Percentiles rank a stretch among this genome's conserved stretches.
phyloP scores from a whole-genome alignment of 1,140 invertebrate species.

The Pogonognathellus flavescens region DNA sequence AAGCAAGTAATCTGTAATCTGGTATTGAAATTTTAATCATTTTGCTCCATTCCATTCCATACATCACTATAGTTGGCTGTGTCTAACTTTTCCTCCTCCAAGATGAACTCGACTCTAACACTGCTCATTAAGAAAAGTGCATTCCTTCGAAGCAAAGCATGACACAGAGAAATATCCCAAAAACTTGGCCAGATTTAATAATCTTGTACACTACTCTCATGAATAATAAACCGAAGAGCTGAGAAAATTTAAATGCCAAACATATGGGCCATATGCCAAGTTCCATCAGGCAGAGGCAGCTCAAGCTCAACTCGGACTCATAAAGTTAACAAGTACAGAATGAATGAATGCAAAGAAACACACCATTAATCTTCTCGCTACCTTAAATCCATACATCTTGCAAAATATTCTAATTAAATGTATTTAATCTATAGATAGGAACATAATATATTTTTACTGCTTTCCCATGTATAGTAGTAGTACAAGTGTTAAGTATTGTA shows the following conservation, averaged over 20 bases:
- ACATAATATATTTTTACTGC: neutral
- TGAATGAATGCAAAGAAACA: constrained; percentile 6
- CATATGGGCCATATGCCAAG: constrained; percentile 42
- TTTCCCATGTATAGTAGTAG: neutral
- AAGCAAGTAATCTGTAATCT: constrained; percentile 8
- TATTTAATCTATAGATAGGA: neutral
- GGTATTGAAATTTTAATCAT: constrained; percentile 1
- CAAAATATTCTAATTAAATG: constrained; percentile 33
- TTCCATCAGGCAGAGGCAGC: constrained; percentile 17
- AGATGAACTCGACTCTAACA: neutral
- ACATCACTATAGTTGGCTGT: neutral
- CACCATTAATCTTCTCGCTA: constrained; percentile 28
- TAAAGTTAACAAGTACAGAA: constrained; percentile 34
- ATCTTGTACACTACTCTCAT: constrained; percentile 14
- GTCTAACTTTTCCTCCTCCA: neutral
- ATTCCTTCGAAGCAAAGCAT: constrained; percentile 21
- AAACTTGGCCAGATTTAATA: constrained; percentile 38
- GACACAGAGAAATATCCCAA: constrained; percentile 29
- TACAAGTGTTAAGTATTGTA: too few species aligned
- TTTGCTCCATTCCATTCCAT: neutral
- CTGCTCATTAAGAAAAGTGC: constrained; percentile 34
- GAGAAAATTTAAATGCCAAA: constrained; percentile 16
- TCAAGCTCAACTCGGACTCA: constrained; percentile 1
- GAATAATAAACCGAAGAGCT: constrained; percentile 30
- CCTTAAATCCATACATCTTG: constrained; percentile 18